Evolutionary conservation across 23 tunicate species (phyloP).

Genomic region (Phallusia fumigata): DNA sequence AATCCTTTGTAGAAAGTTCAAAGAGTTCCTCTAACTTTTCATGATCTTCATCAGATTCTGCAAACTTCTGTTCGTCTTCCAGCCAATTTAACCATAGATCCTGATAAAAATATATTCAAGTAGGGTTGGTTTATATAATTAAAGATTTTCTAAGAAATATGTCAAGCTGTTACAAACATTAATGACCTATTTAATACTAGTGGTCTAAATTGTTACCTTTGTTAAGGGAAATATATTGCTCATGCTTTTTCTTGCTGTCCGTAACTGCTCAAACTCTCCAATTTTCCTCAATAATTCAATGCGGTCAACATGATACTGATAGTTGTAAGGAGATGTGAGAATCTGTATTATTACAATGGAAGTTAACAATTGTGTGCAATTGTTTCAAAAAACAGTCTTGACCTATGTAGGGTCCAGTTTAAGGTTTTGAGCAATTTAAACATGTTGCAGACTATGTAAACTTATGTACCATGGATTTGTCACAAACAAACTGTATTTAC

Average conservation of each 20-base stretch:
- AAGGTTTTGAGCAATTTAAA: too few relatives aligned
- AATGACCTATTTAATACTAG: too few relatives aligned
- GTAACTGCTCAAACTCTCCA: conserved; percentile 76
- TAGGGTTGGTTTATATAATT: neutral
- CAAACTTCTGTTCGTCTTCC: conserved; percentile 84
- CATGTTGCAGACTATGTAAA: too few relatives aligned
- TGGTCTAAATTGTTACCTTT: conserved; percentile 29
- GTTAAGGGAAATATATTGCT: conserved; percentile 77
- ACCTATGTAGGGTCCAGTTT: too few relatives aligned
- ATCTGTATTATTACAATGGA: conserved; percentile 18
- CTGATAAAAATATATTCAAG: conserved; percentile 1
- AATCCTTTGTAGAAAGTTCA: conserved; percentile 78
- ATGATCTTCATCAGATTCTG: conserved; percentile 82
- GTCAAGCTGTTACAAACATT: neutral
- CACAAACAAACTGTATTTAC: too few relatives aligned
- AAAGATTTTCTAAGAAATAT: neutral
- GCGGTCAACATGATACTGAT: conserved; percentile 72
- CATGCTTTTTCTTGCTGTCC: conserved; percentile 59
- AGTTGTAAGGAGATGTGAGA: conserved; percentile 50
- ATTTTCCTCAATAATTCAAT: conserved; percentile 48
- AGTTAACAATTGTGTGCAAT: too few relatives aligned
- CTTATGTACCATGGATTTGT: too few relatives aligned
- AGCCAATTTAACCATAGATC: conserved; percentile 82
- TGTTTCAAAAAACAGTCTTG: too few relatives aligned
- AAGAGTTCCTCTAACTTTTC: conserved; percentile 50